These are phyloP conservation scores for Coenonympha glycerion DNA, from an alignment of 2,888 invertebrate genomes.

Conservation along the genomic window DNA sequence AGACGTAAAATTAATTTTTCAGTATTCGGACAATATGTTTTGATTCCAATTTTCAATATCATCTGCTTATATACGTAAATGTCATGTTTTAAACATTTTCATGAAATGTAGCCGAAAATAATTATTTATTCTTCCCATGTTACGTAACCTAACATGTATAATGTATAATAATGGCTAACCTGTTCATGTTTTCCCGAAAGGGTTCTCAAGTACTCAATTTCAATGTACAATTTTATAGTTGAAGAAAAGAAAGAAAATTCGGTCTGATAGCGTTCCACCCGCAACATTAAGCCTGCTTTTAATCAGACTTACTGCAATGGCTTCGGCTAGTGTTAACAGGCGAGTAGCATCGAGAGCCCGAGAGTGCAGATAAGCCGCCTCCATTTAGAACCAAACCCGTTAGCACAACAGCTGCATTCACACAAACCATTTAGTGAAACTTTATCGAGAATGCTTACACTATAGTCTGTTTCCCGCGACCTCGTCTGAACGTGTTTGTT, in stretches of 20 bases:
- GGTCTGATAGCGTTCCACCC: neutral
- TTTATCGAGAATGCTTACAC: neutral
- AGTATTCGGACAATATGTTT: too few relatives aligned
- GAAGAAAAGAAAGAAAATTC: neutral
- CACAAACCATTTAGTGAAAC: slow-evolving; percentile 8
- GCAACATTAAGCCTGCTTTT: slow-evolving; percentile 11
- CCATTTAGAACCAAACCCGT: slow-evolving; percentile 9
- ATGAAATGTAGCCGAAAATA: too few relatives aligned
- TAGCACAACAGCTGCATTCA: slow-evolving; percentile 9
- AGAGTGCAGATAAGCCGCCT: slow-evolving; percentile 11
- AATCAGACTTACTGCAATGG: slow-evolving; percentile 13
- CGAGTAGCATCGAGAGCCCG: slow-evolving; percentile 4
- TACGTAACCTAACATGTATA: too few relatives aligned
- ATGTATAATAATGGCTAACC: too few relatives aligned
- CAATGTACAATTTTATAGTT: neutral
- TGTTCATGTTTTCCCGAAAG: too few relatives aligned
- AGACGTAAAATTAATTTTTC: too few relatives aligned
- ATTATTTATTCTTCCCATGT: too few relatives aligned
- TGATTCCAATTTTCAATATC: too few relatives aligned
- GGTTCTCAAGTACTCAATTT: neutral
- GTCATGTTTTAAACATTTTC: too few relatives aligned
- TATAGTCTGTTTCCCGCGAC: too few relatives aligned
- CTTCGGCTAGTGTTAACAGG: slow-evolving; percentile 14
- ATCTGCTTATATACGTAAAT: too few relatives aligned
- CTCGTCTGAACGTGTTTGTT: too few relatives aligned